Evolutionary conservation across 2,797 vertebrate genomes (phyloP).

Genomic region (Molossus alvarezi): DNA sequence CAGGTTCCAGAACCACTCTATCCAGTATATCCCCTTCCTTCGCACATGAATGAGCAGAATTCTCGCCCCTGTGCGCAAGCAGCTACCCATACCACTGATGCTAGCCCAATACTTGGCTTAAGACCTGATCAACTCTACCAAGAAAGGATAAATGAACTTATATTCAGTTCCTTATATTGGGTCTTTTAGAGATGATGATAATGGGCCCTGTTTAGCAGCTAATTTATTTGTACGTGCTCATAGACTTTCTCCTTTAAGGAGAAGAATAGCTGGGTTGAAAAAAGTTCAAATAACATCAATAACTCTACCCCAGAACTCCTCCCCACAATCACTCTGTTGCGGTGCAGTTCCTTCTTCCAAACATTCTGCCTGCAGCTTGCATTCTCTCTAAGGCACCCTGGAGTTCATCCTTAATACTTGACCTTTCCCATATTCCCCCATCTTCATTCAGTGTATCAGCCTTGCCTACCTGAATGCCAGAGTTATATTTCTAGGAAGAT

Average conservation of each 20-base stretch:
- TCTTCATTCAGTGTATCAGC: not conserved
- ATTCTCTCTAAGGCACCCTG: not conserved
- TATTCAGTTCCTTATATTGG: not conserved
- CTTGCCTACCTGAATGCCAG: not conserved
- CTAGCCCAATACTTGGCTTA: not conserved
- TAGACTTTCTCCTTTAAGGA: constrained; percentile 6
- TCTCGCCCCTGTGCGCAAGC: not conserved
- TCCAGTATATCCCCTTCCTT: not conserved
- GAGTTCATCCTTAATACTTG: not conserved
- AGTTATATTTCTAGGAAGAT: constrained; percentile 60
- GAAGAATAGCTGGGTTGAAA: not conserved
- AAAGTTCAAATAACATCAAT: not conserved
- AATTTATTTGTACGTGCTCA: not conserved
- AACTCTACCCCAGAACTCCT: not conserved
- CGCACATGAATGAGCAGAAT: not conserved
- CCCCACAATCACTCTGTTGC: not conserved
- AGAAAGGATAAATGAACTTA: constrained; percentile 9
- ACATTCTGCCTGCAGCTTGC: not conserved
- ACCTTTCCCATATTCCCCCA: not conserved
- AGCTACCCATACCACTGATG: not conserved
- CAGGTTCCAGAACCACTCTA: not conserved
- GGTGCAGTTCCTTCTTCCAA: not conserved
- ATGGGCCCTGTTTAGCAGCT: not conserved
- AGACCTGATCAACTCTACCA: not conserved
- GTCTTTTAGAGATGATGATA: not conserved